A percentile compares a stretch with the other conserved stretches of the same genome.
These are phyloP conservation scores for Leucozona laternaria DNA, from an alignment of 2,888 invertebrate species.

Conservation along the genomic window DNA sequence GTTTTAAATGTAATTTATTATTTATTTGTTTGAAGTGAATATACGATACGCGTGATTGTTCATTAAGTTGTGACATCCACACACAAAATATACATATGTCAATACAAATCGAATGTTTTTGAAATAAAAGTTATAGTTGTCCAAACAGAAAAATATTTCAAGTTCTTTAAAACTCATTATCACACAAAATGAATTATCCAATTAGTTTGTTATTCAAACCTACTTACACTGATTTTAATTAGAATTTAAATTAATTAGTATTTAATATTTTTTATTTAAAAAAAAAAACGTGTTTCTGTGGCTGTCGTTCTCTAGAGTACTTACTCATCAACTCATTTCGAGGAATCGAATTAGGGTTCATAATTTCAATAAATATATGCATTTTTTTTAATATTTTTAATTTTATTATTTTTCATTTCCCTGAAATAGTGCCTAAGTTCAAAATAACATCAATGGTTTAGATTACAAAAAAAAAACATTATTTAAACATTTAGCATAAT, in stretches of 20 bases:
- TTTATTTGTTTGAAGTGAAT: slow-evolving; percentile 15
- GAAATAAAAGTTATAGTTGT: background rate
- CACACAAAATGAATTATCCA: slow-evolving; percentile 17
- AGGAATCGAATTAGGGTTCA: too few species aligned
- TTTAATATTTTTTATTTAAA: background rate
- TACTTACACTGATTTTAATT: slow-evolving; percentile 3
- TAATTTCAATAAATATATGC: too few species aligned
- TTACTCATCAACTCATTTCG: too few species aligned
- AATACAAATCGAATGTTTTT: slow-evolving; percentile 16
- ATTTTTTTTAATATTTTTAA: too few species aligned
- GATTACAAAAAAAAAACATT: too few species aligned
- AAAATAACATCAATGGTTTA: too few species aligned
- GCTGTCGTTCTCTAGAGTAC: too few species aligned
- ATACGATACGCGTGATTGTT: slow-evolving; percentile 9
- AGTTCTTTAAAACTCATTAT: slow-evolving; percentile 10
- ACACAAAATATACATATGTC: too few species aligned
- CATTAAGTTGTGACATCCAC: slow-evolving; percentile 22
- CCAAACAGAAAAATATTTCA: slow-evolving; percentile 24
- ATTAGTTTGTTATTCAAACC: slow-evolving; percentile 11
- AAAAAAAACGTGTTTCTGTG: too few species aligned
- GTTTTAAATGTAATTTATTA: slow-evolving; percentile 15
- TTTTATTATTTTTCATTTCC: too few species aligned
- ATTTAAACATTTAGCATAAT: too few species aligned
- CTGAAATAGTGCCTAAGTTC: too few species aligned
- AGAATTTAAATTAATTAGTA: background rate